Conservation (phyloP, 2,888 invertebrate species). For the Drosophila barbarae region DNA sequence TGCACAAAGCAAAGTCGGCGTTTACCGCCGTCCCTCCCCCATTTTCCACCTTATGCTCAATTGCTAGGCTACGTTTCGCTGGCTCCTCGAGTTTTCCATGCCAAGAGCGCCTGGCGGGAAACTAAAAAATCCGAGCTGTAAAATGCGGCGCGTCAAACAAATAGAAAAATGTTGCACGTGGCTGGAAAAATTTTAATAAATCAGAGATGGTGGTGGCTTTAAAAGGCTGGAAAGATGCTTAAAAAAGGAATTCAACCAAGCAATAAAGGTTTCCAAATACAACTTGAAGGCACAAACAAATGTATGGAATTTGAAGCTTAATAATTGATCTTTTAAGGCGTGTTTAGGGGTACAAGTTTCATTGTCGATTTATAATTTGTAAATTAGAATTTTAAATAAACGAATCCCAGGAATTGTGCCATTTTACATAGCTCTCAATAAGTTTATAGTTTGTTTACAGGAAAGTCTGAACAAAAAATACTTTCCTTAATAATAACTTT, state of each 20-base stretch:
- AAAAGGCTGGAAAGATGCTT: not conserved
- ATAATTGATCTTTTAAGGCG: not conserved
- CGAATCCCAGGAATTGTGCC: not conserved
- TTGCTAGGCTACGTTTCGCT: constrained; percentile 42
- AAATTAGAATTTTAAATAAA: not conserved
- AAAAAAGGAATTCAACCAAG: not conserved
- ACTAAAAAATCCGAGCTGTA: constrained; percentile 27
- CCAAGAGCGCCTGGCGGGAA: constrained; percentile 11
- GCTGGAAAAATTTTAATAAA: constrained; percentile 49
- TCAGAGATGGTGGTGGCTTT: constrained; percentile 9
- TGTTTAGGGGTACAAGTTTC: no score
- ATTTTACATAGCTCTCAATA: not conserved
- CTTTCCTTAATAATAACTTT: not conserved
- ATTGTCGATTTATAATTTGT: not conserved
- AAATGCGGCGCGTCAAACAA: constrained; percentile 47
- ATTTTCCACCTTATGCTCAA: constrained; percentile 44
- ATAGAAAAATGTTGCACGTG: constrained; percentile 55
- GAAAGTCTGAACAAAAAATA: not conserved
- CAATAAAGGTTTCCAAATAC: not conserved
- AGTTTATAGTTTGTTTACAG: no score
- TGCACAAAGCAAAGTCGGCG: constrained; percentile 76
- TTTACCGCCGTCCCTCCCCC: constrained; percentile 34
- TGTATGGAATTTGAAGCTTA: not conserved
- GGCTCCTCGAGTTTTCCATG: constrained; percentile 34
- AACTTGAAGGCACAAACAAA: not conserved